Evolutionary conservation across 2,797 vertebrate species (phyloP).

Genomic region (Acanthurus tractus): DNA sequence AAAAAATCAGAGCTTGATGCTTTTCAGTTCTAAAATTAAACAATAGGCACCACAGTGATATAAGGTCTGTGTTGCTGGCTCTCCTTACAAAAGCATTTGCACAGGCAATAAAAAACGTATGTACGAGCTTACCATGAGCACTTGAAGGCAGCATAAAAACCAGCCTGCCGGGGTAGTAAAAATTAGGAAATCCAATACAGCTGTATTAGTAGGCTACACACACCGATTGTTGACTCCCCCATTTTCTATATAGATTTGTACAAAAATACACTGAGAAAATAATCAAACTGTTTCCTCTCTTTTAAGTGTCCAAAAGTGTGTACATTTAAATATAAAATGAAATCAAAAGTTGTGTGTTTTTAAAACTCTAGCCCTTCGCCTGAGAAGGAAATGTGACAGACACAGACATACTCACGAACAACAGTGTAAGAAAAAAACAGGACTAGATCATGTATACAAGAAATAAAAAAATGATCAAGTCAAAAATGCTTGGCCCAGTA

Average conservation of each 20-base stretch:
- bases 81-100: conserved; percentile 35
- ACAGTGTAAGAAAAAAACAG: conserved; percentile 68
- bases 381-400: conserved; percentile 94
- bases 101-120: conserved; percentile 42
- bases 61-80: conserved; percentile 56
- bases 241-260: conserved; percentile 99
- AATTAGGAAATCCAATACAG: conserved; percentile 97
- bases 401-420: conserved; percentile 87
- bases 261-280: conserved; percentile 99
- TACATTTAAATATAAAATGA: conserved; percentile 99
- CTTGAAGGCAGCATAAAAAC: conserved; percentile 90
- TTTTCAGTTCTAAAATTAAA: conserved; percentile 49
- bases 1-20: conserved; percentile 33
- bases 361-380: conserved; percentile 99
- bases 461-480: conserved; percentile 81
- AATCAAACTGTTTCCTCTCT: conserved; percentile 99
- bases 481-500: conserved; percentile 95
- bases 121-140: conserved; percentile 70
- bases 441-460: conserved; percentile 86
- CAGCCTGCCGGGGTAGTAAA: conserved; percentile 93
- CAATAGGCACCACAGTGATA: conserved; percentile 67
- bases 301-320: conserved; percentile 98
- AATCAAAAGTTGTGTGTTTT: conserved; percentile 87
- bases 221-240: conserved; percentile 97
- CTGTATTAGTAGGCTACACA: conserved; percentile 90